Evolutionary conservation across 92 coral and sea anemone genomes (phyloP).

Genomic region (Palythoa heliodiscus): DNA sequence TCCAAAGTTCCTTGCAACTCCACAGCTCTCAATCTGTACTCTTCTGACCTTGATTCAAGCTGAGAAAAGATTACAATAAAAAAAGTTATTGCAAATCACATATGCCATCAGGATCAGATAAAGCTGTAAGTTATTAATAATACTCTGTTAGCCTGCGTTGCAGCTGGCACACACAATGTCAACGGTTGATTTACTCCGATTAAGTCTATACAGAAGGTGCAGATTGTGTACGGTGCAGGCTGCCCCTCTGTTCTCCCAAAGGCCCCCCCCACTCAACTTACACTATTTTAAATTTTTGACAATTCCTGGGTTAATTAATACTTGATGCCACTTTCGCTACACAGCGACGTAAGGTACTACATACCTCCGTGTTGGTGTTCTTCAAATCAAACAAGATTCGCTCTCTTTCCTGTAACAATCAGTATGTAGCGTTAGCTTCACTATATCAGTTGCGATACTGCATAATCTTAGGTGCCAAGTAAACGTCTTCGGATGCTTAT

Average conservation of each 20-base stretch:
- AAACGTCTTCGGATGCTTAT: too few relatives aligned
- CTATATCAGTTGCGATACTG: neutral
- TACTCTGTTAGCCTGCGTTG: neutral
- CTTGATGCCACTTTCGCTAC: neutral
- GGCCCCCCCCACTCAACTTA: too few relatives aligned
- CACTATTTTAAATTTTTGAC: too few relatives aligned
- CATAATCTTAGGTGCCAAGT: too few relatives aligned
- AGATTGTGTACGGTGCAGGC: too few relatives aligned
- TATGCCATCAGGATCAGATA: neutral
- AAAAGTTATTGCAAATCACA: neutral
- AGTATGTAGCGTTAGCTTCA: neutral
- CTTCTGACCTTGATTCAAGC: constrained; percentile 86
- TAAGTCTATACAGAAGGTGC: too few relatives aligned
- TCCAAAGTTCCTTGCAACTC: constrained; percentile 93
- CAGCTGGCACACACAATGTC: neutral
- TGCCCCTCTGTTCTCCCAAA: too few relatives aligned
- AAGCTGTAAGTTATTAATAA: neutral
- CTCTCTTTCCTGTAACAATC: constrained; percentile 65
- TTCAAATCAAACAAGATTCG: constrained; percentile 68
- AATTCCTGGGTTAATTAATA: neutral
- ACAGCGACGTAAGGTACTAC: neutral
- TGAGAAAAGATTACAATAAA: constrained; percentile 10
- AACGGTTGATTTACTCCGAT: too few relatives aligned
- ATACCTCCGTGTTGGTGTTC: constrained; percentile 79
- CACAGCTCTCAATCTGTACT: constrained; percentile 82